These are phyloP conservation scores for Emydoidea blandingii DNA, from an alignment of 2,797 vertebrate species.

Conservation along the genomic window DNA sequence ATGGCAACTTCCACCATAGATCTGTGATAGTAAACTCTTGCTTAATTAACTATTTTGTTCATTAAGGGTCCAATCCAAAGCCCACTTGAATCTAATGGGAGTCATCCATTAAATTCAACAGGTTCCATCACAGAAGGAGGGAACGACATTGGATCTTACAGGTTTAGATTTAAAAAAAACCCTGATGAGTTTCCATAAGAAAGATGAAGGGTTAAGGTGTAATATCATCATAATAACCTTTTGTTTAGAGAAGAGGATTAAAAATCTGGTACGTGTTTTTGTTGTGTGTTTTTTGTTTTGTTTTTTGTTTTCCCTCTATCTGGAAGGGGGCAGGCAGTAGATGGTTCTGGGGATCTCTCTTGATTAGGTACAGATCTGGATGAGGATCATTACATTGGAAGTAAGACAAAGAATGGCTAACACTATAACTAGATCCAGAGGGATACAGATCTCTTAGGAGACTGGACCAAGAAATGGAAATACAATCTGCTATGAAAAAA, in stretches of 20 bases:
- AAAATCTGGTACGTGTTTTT: not conserved
- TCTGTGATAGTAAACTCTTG: not conserved
- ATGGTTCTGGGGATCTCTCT: not conserved
- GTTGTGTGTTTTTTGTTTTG: not conserved
- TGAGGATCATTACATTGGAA: not conserved
- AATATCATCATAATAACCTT: not conserved
- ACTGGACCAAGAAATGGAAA: not conserved
- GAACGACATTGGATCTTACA: not conserved
- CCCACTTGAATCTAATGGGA: rapidly evolving
- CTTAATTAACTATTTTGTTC: not conserved
- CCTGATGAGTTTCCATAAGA: conserved; percentile 1
- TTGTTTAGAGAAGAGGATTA: not conserved
- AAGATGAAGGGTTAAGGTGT: conserved; percentile 21
- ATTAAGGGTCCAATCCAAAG: not conserved
- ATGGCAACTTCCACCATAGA: not conserved
- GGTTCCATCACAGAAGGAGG: not conserved
- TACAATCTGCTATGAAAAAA: not conserved
- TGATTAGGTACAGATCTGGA: not conserved
- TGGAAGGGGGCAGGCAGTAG: not conserved
- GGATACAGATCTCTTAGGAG: not conserved
- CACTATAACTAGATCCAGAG: not conserved
- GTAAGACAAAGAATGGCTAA: not conserved
- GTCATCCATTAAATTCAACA: not conserved
- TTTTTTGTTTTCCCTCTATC: not conserved
- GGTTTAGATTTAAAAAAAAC: not conserved